A percentile compares a stretch with the other conserved stretches of the same genome.
phyloP scores from a whole-genome alignment of 92 coral and sea anemone species.

The Actinostola sp. region DNA sequence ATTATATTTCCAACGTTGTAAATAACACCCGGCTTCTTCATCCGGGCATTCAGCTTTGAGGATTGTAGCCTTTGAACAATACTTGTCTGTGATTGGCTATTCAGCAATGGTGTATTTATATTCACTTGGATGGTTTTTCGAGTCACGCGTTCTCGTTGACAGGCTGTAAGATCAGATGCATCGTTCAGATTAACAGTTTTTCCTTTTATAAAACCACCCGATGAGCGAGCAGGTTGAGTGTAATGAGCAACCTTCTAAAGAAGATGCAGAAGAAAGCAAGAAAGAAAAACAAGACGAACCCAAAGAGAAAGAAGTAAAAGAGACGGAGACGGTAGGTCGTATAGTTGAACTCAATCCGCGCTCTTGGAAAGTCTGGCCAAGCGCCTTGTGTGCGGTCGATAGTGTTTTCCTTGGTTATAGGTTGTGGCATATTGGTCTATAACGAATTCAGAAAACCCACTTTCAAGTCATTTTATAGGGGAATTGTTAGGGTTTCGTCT shows the following conservation, averaged over 20 bases:
- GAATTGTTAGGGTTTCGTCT: neutral
- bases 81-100: conserved; percentile 11
- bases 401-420: conserved; percentile 5
- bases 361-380: conserved; percentile 5
- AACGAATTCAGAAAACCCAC: neutral
- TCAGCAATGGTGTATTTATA: conserved; percentile 23
- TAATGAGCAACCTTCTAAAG: conserved; percentile 11
- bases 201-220: neutral
- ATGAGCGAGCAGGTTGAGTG: conserved; percentile 24
- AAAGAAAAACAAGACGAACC: conserved; percentile 9
- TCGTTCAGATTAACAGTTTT: conserved; percentile 12
- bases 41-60: conserved; percentile 11
- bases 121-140: conserved; percentile 18
- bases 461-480: too few relatives aligned
- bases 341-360: conserved; percentile 16
- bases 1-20: too few relatives aligned
- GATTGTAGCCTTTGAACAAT: neutral
- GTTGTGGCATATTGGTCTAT: neutral
- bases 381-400: conserved; percentile 19
- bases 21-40: conserved; percentile 24
- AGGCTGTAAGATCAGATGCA: conserved; percentile 26
- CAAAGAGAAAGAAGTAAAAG: neutral
- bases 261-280: conserved; percentile 8
- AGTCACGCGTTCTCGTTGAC: conserved; percentile 45
- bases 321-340: conserved; percentile 17